phyloP scores from a whole-genome alignment of 2,888 invertebrate genomes.

The Caenorhabditis becei region DNA sequence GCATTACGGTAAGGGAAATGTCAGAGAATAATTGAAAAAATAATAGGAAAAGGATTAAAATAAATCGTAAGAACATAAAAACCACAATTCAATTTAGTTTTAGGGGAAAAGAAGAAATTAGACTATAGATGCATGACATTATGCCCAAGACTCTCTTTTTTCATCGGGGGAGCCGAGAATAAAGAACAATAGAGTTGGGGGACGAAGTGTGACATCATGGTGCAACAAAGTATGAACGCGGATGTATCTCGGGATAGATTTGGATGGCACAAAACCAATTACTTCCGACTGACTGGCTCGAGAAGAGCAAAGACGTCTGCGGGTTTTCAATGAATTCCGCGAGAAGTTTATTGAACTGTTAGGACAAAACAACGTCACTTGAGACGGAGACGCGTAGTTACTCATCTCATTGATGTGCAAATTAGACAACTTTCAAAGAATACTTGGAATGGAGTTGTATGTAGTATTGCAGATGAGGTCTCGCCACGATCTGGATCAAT shows the following conservation, averaged over 20 bases:
- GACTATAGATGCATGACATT: not conserved
- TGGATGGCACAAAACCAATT: slow-evolving; percentile 17
- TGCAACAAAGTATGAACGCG: slow-evolving; percentile 27
- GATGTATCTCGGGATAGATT: slow-evolving; percentile 2
- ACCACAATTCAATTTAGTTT: slow-evolving; percentile 28
- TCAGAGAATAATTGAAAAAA: slow-evolving; percentile 32
- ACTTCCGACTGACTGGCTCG: slow-evolving; percentile 28
- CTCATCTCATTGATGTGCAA: slow-evolving; percentile 3
- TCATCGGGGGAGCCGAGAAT: not conserved
- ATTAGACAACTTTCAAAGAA: slow-evolving; percentile 4
- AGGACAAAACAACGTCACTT: slow-evolving; percentile 25
- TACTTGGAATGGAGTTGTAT: not conserved
- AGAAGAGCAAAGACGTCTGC: slow-evolving; percentile 12
- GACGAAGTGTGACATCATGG: slow-evolving; percentile 34
- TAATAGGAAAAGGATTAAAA: slow-evolving; percentile 16
- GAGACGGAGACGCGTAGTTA: not conserved
- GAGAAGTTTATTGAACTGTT: slow-evolving; percentile 32
- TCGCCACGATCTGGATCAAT: slow-evolving; percentile 74
- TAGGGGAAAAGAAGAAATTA: not conserved
- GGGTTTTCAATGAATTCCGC: not conserved
- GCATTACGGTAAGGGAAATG: slow-evolving; percentile 55
- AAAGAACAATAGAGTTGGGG: slow-evolving; percentile 7
- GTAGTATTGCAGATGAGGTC: slow-evolving; percentile 60
- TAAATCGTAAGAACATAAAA: not conserved
- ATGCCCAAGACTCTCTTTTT: not conserved